These are phyloP conservation scores for Rattus rattus DNA, from an alignment of 2,113 vertebrate genomes.

Conservation along the genomic window DNA sequence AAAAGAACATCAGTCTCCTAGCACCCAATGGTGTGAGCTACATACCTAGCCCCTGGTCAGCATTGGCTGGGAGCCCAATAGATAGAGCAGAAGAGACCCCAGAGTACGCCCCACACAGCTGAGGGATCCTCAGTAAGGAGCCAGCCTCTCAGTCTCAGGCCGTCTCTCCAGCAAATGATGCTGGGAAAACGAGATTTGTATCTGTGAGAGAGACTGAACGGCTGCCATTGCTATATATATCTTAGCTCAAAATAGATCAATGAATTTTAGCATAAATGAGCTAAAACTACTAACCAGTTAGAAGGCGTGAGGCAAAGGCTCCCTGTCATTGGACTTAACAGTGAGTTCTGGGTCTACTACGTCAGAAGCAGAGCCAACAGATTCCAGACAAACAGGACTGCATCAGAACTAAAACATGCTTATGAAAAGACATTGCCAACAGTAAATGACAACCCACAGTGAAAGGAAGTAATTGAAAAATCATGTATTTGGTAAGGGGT, in stretches of 20 bases:
- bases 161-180: background rate
- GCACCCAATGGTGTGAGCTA: background rate
- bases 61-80: background rate
- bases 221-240: background rate
- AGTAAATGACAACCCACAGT: background rate
- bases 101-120: background rate
- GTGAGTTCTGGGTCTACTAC: background rate
- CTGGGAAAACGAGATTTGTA: background rate
- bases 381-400: background rate
- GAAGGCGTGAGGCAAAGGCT: background rate
- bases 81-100: background rate
- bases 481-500: background rate
- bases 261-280: background rate
- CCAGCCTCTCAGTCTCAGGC: background rate
- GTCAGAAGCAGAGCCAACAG: background rate
- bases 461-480: background rate
- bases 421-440: background rate
- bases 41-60: background rate
- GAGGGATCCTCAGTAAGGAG: background rate
- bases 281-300: background rate
- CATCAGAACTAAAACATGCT: background rate
- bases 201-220: background rate
- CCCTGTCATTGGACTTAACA: background rate
- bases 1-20: background rate
- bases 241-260: slow-evolving; percentile 32